phyloP scores from a whole-genome alignment of 2,113 vertebrate species.

The Motacilla alba region DNA sequence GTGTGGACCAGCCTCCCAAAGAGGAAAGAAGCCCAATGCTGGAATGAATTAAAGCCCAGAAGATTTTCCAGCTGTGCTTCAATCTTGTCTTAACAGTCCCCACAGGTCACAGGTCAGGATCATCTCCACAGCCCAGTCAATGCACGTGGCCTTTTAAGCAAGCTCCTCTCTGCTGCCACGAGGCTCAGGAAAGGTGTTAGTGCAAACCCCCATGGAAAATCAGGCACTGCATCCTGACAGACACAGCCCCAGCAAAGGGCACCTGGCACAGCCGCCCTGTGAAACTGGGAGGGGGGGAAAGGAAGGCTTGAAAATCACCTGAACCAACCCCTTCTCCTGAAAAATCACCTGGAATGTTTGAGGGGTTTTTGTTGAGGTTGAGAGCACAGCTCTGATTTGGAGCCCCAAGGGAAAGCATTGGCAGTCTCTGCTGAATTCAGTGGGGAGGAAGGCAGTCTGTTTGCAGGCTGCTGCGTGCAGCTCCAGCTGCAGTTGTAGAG shows the following conservation, averaged over 20 bases:
- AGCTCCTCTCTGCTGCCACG: neutral
- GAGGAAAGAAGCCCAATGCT: neutral
- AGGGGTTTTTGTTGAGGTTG: neutral
- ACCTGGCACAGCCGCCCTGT: neutral
- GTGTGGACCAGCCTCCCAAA: neutral
- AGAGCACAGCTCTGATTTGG: neutral
- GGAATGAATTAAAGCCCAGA: neutral
- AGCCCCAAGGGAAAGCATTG: neutral
- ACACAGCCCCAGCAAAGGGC: neutral
- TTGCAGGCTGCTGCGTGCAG: neutral
- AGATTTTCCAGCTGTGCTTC: neutral
- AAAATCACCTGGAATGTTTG: neutral
- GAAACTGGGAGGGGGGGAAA: neutral
- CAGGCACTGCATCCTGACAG: neutral
- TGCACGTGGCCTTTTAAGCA: accelerated
- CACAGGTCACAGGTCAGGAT: neutral
- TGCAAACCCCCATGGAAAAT: neutral
- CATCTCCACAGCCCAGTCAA: neutral
- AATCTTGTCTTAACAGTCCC: neutral
- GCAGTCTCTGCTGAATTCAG: neutral
- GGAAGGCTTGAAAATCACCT: neutral
- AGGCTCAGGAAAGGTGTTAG: neutral
- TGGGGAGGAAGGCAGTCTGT: neutral
- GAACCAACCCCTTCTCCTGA: neutral
- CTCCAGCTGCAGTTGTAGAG: neutral